Base-by-base conservation (phyloP, 2,888 invertebrate genomes). In the Sesia bembeciformis region DNA sequence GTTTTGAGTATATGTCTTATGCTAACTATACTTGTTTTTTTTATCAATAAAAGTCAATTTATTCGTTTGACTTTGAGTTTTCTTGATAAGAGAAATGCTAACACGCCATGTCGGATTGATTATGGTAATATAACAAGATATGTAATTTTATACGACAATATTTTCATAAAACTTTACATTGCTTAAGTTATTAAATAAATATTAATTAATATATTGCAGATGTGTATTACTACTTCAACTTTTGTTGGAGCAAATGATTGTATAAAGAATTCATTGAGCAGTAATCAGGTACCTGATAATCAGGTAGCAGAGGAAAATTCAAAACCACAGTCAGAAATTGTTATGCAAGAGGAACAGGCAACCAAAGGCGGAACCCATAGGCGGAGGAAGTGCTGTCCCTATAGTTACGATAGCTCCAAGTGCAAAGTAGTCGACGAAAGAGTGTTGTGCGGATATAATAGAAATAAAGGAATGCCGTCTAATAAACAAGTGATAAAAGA, bases 371-470 rank as follows among this genome's bases (percentile, higher is more conserved):
- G 4, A 4, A 46, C 5, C 0, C 46, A n/a, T 8, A 46, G 23
- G 3, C 42, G 42, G 38, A 63, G 66, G 51, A 78, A 63, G 4
- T 86, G 86, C 57, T 84, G 84, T 56, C 84, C 84, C 0, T 86
- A 87, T 53, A 68, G 81, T 40, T 85, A 82, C 55, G 74, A 85
- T 50, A 65, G 76, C 49, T 70, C 54, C 5, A 49, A 71, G 8
- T 86, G 86, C 54, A 72, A 65, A 67, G 53, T 60, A n/a, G 63
- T 84, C 3, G 78, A 78, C 39, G 78, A 84, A 49, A 74, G 83
- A 62, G 23, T 79, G 1, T 63, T 84, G 7, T 86, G 86, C 59
- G 86, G 85, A 4, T 86, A 67, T 53, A 74, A 86, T 55, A 74
- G 54, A 52, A 85, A 86, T 59, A 46, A 70, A 39, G 83, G 79